Conservation (phyloP, 2,113 vertebrate species). For the Labeo rohita region DNA sequence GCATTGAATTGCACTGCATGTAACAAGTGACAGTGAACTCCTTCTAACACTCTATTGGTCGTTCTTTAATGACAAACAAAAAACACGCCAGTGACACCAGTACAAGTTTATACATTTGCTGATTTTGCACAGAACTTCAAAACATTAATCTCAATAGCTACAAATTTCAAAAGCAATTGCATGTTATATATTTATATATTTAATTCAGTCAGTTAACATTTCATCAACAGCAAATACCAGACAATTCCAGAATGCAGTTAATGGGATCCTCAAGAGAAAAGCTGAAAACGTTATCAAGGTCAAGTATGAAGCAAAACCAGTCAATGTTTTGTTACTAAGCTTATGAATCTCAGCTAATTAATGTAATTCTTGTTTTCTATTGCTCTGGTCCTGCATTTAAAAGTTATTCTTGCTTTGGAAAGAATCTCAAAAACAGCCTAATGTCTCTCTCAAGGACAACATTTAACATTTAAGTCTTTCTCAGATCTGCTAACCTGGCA, state of each 20-base stretch:
- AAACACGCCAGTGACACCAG: neutral
- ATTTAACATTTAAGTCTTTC: neutral
- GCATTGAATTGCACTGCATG: neutral
- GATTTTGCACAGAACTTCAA: neutral
- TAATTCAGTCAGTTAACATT: neutral
- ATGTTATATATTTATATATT: too few relatives aligned
- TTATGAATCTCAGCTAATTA: neutral
- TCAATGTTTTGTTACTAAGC: neutral
- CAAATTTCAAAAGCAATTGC: neutral
- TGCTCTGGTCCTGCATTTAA: neutral
- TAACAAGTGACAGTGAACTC: neutral
- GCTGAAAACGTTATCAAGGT: neutral
- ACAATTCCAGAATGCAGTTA: neutral
- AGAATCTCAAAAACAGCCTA: neutral
- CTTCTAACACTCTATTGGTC: neutral
- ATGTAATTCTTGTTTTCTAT: neutral
- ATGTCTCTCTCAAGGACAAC: neutral
- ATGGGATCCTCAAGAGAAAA: neutral
- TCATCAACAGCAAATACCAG: neutral
- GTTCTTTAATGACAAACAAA: too few relatives aligned
- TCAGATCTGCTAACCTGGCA: neutral
- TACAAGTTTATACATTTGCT: neutral
- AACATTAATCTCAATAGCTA: neutral
- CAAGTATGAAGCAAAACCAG: neutral
- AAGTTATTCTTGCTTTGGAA: neutral